A percentile compares a stretch with the other conserved stretches of the same genome.
These are phyloP conservation scores for Leptopilina syphax DNA, from an alignment of 2,888 invertebrate species.

Conservation along the genomic window DNA sequence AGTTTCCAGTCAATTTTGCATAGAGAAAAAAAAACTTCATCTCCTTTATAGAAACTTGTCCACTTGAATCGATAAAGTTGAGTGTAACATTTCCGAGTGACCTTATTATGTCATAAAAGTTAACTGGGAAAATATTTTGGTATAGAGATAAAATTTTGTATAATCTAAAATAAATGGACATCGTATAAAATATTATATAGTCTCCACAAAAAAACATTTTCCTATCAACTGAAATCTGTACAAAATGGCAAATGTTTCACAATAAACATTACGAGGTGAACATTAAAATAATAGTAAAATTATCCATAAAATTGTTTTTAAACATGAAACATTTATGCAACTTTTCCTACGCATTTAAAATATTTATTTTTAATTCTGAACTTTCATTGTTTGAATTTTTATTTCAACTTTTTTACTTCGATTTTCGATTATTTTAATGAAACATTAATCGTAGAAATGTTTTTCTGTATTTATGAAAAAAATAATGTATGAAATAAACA, in stretches of 20 bases:
- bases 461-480: no score
- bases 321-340: no score
- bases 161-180: background rate
- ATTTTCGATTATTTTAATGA: no score
- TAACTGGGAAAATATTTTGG: conserved; percentile 5
- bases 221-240: background rate
- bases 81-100: background rate
- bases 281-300: no score
- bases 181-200: background rate
- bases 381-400: no score
- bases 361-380: no score
- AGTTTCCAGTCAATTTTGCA: background rate
- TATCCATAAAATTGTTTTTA: no score
- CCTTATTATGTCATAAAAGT: background rate
- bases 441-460: no score
- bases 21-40: background rate
- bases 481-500: no score
- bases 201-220: background rate
- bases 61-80: conserved; percentile 5
- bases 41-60: background rate
- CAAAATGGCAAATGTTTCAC: background rate
- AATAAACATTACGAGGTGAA: no score
- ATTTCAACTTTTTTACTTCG: no score
- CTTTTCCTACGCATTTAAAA: no score
- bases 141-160: background rate